Percentiles rank a stretch among this genome's conserved stretches.
phyloP scores from a whole-genome alignment of 2,797 vertebrate genomes.

The Melanotaenia maccullochi region DNA sequence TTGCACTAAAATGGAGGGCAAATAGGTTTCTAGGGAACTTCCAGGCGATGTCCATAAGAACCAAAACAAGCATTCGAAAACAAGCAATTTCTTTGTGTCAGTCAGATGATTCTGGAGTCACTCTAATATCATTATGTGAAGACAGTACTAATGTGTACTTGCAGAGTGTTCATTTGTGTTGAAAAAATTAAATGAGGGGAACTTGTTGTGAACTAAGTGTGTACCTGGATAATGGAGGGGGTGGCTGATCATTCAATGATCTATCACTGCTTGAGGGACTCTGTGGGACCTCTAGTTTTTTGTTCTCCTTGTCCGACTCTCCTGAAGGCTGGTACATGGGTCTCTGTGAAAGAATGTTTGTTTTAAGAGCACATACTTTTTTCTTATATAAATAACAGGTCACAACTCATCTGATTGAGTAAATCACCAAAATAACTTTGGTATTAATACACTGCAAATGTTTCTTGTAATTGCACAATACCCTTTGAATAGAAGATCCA shows the following conservation, averaged over 20 bases:
- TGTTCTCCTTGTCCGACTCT: constrained; percentile 99
- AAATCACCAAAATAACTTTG: background rate
- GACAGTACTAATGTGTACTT: background rate
- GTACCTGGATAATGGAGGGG: constrained; percentile 78
- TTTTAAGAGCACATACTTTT: background rate
- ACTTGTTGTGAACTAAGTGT: constrained; percentile 9
- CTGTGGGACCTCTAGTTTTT: constrained; percentile 88
- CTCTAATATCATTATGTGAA: constrained; percentile 14
- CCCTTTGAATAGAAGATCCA: constrained; percentile 52
- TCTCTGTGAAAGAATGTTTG: constrained; percentile 71
- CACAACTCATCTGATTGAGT: background rate
- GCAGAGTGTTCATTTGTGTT: constrained; percentile 2
- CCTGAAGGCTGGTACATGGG: constrained; percentile 95
- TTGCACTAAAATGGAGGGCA: background rate
- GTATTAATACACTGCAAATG: background rate
- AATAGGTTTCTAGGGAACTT: constrained; percentile 2
- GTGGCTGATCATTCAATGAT: constrained; percentile 88
- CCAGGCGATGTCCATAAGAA: constrained; percentile 40
- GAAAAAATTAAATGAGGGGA: background rate
- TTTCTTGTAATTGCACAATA: constrained; percentile 30
- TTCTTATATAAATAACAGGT: background rate
- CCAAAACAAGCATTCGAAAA: constrained; percentile 35
- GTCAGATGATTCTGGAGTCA: constrained; percentile 38
- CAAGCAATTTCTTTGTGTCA: constrained; percentile 47
- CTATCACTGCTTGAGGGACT: constrained; percentile 95